These are phyloP conservation scores for Caenorhabditis briggsae DNA, from an alignment of 1,140 invertebrate species.

Conservation along the genomic window DNA sequence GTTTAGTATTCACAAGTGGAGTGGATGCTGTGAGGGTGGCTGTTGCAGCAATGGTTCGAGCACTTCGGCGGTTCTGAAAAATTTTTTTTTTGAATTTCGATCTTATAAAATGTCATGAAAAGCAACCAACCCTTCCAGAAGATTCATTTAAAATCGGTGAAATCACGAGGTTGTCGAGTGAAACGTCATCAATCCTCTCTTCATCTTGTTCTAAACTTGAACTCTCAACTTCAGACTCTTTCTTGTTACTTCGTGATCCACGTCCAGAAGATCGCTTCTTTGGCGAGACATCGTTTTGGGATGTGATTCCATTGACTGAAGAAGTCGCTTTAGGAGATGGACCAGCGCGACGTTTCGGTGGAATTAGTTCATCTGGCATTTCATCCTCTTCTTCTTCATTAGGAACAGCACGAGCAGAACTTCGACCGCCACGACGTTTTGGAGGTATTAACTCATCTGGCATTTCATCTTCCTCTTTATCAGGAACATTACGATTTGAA, in stretches of 20 bases:
- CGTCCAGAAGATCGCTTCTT: not conserved
- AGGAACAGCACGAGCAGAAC: no score
- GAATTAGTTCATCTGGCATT: not conserved
- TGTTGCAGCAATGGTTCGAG: not conserved
- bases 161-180: constrained; percentile 1
- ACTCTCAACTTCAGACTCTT: not conserved
- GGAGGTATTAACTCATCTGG: no score
- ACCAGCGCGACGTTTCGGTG: not conserved
- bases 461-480: no score
- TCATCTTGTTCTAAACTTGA: not conserved
- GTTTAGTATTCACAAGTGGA: not conserved
- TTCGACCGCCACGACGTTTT: no score
- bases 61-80: constrained; percentile 20
- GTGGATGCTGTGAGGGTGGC: constrained; percentile 5
- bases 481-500: no score
- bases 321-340: not conserved
- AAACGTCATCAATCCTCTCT: not conserved
- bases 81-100: not conserved
- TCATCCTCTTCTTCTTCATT: constrained; percentile 13
- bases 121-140: not conserved
- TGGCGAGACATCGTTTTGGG: not conserved
- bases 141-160: constrained; percentile 16
- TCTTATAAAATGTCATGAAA: not conserved
- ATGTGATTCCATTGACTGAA: not conserved
- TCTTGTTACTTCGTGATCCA: not conserved